Conservation (phyloP, 2,113 vertebrate species). For the Symphodus melops region DNA sequence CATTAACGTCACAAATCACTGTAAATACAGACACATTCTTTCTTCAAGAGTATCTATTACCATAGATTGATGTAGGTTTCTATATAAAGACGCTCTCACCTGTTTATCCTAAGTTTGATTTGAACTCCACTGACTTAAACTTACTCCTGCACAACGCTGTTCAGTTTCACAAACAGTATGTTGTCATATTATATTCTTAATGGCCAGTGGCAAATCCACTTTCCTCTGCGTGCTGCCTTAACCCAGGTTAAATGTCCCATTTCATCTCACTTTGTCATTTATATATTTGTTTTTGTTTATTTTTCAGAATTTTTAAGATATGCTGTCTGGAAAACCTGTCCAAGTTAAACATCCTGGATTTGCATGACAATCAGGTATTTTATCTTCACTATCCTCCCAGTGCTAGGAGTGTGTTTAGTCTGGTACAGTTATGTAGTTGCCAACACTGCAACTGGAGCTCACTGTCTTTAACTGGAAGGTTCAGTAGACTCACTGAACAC, state of each 20-base stretch:
- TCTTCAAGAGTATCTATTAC: conserved; percentile 10
- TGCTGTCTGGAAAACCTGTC: conserved; percentile 87
- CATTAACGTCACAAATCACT: conserved; percentile 47
- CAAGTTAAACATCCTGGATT: conserved; percentile 92
- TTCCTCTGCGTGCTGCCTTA: too few relatives aligned
- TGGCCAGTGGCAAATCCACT: background rate
- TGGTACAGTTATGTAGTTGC: conserved; percentile 4
- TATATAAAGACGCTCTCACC: conserved; percentile 5
- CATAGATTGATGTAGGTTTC: conserved; percentile 35
- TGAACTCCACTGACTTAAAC: too few relatives aligned
- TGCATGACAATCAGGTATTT: conserved; percentile 95
- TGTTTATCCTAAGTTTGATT: conserved; percentile 14
- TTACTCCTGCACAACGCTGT: background rate
- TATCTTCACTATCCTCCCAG: background rate
- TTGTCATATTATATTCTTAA: conserved; percentile 6
- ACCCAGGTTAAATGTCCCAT: background rate
- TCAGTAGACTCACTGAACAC: conserved; percentile 3
- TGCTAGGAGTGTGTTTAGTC: conserved; percentile 2
- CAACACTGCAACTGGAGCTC: background rate
- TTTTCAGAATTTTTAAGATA: conserved; percentile 91
- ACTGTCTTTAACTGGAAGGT: conserved; percentile 8
- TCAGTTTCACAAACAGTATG: background rate
- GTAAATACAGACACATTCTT: conserved; percentile 3
- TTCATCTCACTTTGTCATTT: conserved; percentile 1
- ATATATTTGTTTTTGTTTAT: too few relatives aligned